These are phyloP conservation scores for Notothenia rossii DNA, from an alignment of 2,113 vertebrate species.

Conservation along the genomic window DNA sequence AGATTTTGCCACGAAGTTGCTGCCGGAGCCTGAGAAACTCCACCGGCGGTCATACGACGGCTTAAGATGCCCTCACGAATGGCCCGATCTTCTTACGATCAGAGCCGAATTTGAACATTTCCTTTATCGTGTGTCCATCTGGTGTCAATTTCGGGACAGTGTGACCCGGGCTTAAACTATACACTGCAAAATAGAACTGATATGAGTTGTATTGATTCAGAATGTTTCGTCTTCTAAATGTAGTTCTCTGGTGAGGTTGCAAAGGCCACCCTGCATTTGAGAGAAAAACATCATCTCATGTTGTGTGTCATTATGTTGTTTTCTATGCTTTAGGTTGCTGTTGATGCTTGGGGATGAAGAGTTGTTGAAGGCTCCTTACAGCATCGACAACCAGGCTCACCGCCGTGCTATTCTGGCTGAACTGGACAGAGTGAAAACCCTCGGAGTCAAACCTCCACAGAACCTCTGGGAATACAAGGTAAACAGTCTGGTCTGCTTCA, in stretches of 20 bases:
- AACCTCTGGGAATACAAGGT: slow-evolving; percentile 99
- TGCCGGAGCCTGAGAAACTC: no score
- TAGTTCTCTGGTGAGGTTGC: not conserved
- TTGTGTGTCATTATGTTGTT: not conserved
- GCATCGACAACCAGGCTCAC: slow-evolving; percentile 88
- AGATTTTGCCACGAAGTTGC: no score
- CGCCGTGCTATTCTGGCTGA: slow-evolving; percentile 88
- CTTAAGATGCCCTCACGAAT: no score
- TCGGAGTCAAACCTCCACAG: slow-evolving; percentile 91
- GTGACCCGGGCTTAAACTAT: no score
- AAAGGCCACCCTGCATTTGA: not conserved
- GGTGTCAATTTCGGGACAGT: no score
- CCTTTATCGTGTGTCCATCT: no score
- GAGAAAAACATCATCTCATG: not conserved
- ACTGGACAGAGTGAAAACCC: slow-evolving; percentile 87
- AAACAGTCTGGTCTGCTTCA: slow-evolving; percentile 15
- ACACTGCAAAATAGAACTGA: no score
- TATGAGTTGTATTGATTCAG: no score
- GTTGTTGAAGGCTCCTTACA: slow-evolving; percentile 86
- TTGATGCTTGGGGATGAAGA: slow-evolving; percentile 91
- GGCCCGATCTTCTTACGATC: no score
- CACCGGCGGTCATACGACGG: no score
- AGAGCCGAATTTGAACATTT: no score
- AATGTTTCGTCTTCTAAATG: no score
- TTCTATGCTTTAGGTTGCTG: slow-evolving; percentile 85